A percentile compares a stretch with the other conserved stretches of the same genome.
Evolutionary conservation across 2,113 vertebrate species (phyloP).

Genomic region (Neodontobutis hainanensis): DNA sequence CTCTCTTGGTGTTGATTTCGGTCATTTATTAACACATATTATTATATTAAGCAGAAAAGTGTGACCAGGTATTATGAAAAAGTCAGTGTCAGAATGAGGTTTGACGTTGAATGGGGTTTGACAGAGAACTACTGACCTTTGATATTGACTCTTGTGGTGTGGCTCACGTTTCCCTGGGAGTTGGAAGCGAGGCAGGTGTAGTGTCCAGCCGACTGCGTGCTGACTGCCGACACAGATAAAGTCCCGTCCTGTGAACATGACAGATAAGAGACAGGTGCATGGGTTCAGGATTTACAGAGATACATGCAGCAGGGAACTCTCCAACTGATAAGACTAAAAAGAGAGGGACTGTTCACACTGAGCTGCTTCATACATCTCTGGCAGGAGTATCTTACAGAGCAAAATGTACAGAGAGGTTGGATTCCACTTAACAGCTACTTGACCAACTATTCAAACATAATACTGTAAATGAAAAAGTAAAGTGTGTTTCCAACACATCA

Average conservation of each 20-base stretch:
- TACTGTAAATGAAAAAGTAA: too few species aligned
- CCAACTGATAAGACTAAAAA: background rate
- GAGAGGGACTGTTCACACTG: background rate
- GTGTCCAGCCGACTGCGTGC: conserved; percentile 77
- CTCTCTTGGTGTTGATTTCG: too few species aligned
- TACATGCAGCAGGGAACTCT: background rate
- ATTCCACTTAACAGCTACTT: too few species aligned
- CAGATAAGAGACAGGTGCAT: background rate
- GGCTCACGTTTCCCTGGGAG: conserved; percentile 83
- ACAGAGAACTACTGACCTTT: conserved; percentile 82
- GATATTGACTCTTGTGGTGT: conserved; percentile 84
- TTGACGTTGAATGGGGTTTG: background rate
- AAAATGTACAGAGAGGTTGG: too few species aligned
- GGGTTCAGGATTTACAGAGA: background rate
- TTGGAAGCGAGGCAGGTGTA: conserved; percentile 91
- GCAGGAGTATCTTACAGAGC: too few species aligned
- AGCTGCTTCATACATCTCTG: background rate
- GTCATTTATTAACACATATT: too few species aligned
- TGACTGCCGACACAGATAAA: conserved; percentile 77
- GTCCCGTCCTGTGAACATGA: conserved; percentile 76
- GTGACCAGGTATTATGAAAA: too few species aligned
- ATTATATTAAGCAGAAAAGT: too few species aligned
- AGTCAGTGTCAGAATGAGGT: too few species aligned
- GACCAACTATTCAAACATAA: too few species aligned
- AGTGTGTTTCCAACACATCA: too few species aligned